A percentile compares a stretch with the other conserved stretches of the same genome.
Evolutionary conservation across 2,888 invertebrate genomes (phyloP).

Genomic region (Callinectes sapidus): DNA sequence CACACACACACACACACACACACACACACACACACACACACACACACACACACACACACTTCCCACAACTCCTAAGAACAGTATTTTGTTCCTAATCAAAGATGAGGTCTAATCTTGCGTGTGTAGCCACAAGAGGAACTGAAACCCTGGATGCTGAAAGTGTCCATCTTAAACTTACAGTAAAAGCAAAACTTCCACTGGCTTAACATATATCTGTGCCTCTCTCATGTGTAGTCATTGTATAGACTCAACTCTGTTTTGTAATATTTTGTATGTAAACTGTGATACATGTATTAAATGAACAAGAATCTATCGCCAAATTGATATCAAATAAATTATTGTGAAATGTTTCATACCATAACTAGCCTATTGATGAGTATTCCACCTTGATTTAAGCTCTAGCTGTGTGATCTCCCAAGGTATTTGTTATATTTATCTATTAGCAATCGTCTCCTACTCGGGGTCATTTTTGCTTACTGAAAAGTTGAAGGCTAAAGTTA

Average conservation of each 20-base stretch:
- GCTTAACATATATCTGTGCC: slow-evolving; percentile 69
- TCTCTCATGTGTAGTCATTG: slow-evolving; percentile 72
- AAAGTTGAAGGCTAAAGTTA: too few species aligned
- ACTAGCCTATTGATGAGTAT: slow-evolving; percentile 2
- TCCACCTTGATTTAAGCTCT: neutral
- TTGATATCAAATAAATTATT: slow-evolving; percentile 73
- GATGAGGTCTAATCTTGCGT: slow-evolving; percentile 41
- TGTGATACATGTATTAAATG: slow-evolving; percentile 73
- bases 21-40: neutral
- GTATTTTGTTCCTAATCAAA: slow-evolving; percentile 55
- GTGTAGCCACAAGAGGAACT: slow-evolving; percentile 41
- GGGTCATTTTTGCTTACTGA: too few species aligned
- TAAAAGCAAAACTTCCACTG: slow-evolving; percentile 64
- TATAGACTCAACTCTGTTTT: slow-evolving; percentile 72
- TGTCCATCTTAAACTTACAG: slow-evolving; percentile 49
- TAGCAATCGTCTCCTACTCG: too few species aligned
- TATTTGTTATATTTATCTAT: neutral
- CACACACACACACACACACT: neutral
- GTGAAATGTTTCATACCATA: slow-evolving; percentile 56
- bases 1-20: slow-evolving; percentile 23
- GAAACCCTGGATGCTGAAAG: slow-evolving; percentile 36
- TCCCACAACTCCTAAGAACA: slow-evolving; percentile 20
- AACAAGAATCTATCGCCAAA: slow-evolving; percentile 73
- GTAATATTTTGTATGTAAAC: slow-evolving; percentile 73
- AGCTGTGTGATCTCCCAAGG: neutral